Percentiles rank a stretch among this genome's conserved stretches.
These are phyloP conservation scores for Trachops cirrhosus DNA, from an alignment of 2,797 vertebrate genomes.

Conservation along the genomic window DNA sequence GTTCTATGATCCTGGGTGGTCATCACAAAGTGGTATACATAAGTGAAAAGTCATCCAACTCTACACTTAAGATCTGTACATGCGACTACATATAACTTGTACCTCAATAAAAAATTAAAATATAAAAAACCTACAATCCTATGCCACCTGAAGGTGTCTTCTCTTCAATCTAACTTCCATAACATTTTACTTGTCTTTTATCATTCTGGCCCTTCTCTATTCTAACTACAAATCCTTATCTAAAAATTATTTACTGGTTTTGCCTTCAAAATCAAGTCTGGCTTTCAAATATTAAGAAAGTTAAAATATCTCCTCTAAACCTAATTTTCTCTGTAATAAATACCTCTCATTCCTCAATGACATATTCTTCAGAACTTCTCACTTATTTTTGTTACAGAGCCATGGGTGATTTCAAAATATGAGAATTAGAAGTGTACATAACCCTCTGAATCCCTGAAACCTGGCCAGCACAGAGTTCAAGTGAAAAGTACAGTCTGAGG, in stretches of 20 bases:
- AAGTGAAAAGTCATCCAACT: neutral
- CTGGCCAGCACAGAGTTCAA: neutral
- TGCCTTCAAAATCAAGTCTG: neutral
- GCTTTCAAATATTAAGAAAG: neutral
- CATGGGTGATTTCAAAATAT: neutral
- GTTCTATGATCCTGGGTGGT: neutral
- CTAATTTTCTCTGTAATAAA: neutral
- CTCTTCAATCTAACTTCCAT: neutral
- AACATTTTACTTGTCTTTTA: neutral
- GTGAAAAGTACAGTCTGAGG: neutral
- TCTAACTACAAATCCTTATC: neutral
- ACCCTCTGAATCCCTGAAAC: neutral
- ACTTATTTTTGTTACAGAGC: neutral
- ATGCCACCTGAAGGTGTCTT: neutral
- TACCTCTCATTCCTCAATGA: neutral
- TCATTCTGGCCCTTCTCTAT: neutral
- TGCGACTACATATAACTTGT: neutral
- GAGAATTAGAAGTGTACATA: neutral
- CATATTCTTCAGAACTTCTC: neutral
- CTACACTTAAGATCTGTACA: neutral
- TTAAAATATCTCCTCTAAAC: conserved; percentile 3
- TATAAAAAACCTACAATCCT: neutral
- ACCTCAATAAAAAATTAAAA: neutral
- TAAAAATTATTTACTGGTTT: conserved; percentile 4
- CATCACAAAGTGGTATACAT: neutral